Base-by-base conservation (phyloP, 2,888 invertebrate genomes). In the Oithona nana region DNA sequence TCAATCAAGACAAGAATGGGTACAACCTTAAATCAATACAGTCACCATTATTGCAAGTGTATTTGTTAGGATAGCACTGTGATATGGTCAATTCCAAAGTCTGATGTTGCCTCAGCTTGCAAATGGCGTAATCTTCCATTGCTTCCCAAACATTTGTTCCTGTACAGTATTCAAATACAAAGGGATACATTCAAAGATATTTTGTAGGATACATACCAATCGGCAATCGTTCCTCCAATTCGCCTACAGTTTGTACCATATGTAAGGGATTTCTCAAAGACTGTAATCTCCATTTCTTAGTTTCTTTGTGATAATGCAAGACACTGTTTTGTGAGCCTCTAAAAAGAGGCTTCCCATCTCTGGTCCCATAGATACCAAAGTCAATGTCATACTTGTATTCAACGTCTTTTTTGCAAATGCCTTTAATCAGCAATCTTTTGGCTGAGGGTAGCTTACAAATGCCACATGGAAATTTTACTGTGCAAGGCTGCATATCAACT, bases 1-100 rank as follows among this genome's bases (percentile, higher is more conserved):
- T 57, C 2, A n/a, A 28, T 3, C 39, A 20, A 57, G 26, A 57
- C 3, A 28, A 26, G 39, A 39, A 39, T 39, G 6, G 6, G 16
- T 39, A 16, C 50, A 49, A 39, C 48, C 48, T 49, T 3, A 59
- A n/a, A 16, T 49, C 22, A 50, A 59, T 59, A 26, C 59, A 59
- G 28, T 24, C 24, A 6, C 59, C 59, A 16, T 49, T 50, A 4
- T 59, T 49, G 49, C 59, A 59, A 6, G 59, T 49, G 26, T 28
- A 59, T 28, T 49, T 49, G 11, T 59, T 26, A 1, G 50, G 59
- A 20, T 48, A 59, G 22, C 59, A 59, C 26, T 28, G 8, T 2
- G 59, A 59, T 1, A 50, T 11, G n/a, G 59, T 59, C 13, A 59
- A 29, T 1, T 26, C 8, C 49, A 49, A 13, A n/a, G 59, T 48